Base-by-base conservation (phyloP, 23 tunicate species). In the Oikopleura dioica region DNA sequence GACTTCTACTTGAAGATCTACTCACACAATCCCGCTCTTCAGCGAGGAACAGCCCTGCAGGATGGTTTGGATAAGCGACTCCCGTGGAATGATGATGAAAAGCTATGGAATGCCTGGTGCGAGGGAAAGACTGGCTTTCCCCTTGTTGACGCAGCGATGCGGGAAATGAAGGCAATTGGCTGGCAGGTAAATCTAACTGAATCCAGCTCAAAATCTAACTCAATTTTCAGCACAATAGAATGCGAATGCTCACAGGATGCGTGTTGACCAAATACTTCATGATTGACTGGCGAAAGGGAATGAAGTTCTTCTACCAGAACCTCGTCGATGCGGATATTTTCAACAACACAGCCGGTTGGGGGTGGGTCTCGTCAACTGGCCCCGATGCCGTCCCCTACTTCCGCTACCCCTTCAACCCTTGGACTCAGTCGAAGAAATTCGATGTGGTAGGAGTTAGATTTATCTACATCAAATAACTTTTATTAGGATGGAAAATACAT, bases 321-420 rank as follows among this genome's bases (percentile, higher is more conserved):
- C 29, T 68, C 36, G 75, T 68, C 21, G 75, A 68, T 23, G 75
- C 75, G 12, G 75, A 68, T 68, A 9, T 68, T 34, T 34, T 36
- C 75, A 68, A 23, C 75, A 68, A 68, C n/a, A 68, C 23, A 5
- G 75, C 75, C 12, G 34, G n/a, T 23, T 68, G 75, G 75, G 35
- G 34, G 29, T 68, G 75, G 75, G 29, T 68, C 5, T 34, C 75
- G 5, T 34, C 36, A 24, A 29, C 36, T 24, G 75, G 75, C 12
- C 36, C 75, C 75, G 75, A 68, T 68, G 75, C 75, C 4, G 75
- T 36, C 5, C 75, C 75, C 32, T 68, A 68, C 29, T 68, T 68
- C 29, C 12, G 75, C 12, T 29, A 29, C 29, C n/a, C n/a, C n/a
- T 68, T 68, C 75, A 68, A 68, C 29, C 75, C 75, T 12, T 9